These are phyloP conservation scores for Ormyrus nitidulus DNA, from an alignment of 2,888 invertebrate species.

Conservation along the genomic window DNA sequence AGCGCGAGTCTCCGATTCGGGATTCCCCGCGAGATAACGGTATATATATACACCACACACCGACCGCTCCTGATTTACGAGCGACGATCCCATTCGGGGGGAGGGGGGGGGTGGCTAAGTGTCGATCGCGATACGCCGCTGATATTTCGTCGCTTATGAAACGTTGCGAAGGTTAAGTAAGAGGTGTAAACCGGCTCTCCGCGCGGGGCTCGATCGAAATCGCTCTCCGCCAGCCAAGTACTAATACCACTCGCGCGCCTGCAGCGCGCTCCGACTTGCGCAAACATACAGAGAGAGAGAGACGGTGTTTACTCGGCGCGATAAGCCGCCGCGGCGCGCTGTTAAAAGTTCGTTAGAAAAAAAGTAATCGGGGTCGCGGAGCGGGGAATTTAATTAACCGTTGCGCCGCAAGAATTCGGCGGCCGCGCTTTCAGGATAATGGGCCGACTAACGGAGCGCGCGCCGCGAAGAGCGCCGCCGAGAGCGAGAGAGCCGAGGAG, in stretches of 20 bases:
- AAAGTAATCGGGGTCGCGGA: conserved; percentile 20
- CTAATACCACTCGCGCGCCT: too few relatives aligned
- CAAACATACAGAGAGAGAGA: too few relatives aligned
- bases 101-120: background rate
- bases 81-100: background rate
- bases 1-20: conserved; percentile 62
- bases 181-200: too few relatives aligned
- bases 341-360: too few relatives aligned
- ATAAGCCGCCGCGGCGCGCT: too few relatives aligned
- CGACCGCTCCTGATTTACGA: conserved; percentile 15
- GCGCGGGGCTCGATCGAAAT: too few relatives aligned
- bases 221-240: too few relatives aligned
- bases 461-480: background rate
- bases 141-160: too few relatives aligned
- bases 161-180: too few relatives aligned
- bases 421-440: conserved; percentile 46
- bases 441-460: conserved; percentile 48
- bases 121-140: conserved; percentile 22
- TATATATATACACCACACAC: conserved; percentile 50
- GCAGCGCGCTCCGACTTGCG: too few relatives aligned
- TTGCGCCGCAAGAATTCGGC: conserved; percentile 45
- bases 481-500: background rate
- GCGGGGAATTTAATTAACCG: conserved; percentile 48
- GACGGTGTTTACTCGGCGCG: too few relatives aligned
- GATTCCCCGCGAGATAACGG: conserved; percentile 68